phyloP scores from a whole-genome alignment of 2,888 invertebrate species.

The Parelbella ahira region DNA sequence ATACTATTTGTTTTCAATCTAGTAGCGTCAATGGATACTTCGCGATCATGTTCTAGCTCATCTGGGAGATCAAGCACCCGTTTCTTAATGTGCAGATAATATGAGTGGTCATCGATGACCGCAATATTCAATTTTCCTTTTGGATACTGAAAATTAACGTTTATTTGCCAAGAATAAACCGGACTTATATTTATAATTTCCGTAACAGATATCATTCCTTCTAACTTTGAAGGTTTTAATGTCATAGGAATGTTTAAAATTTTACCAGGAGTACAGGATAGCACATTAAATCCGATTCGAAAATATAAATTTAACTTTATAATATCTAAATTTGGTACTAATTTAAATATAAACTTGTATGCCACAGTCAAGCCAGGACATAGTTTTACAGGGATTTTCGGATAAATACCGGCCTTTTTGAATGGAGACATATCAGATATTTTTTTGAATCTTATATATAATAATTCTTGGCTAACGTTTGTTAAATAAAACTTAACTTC shows the following conservation, averaged over 20 bases:
- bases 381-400: constrained; percentile 44
- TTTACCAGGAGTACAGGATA: constrained; percentile 36
- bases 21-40: constrained; percentile 37
- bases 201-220: constrained; percentile 38
- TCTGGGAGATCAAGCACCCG: constrained; percentile 35
- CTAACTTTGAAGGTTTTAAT: constrained; percentile 35
- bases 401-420: constrained; percentile 40
- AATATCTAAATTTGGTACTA: constrained; percentile 35
- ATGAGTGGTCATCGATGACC: constrained; percentile 40
- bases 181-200: constrained; percentile 48
- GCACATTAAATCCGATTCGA: constrained; percentile 44
- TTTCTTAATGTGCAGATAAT: constrained; percentile 51
- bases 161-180: constrained; percentile 56
- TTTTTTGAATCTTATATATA: constrained; percentile 48
- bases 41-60: constrained; percentile 29
- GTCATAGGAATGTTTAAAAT: constrained; percentile 49
- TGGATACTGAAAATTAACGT: constrained; percentile 41
- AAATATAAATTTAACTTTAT: constrained; percentile 48
- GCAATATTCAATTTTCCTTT: constrained; percentile 40
- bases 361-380: constrained; percentile 51
- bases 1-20: constrained; percentile 41
- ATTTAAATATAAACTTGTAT: constrained; percentile 46
- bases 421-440: constrained; percentile 46
- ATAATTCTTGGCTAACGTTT: constrained; percentile 45
- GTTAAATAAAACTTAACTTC: constrained; percentile 46